Evolutionary conservation across 2,888 invertebrate species (phyloP), one percentile per base, ranked within the genome.

Genomic region (Cheilosia vernalis): DNA sequence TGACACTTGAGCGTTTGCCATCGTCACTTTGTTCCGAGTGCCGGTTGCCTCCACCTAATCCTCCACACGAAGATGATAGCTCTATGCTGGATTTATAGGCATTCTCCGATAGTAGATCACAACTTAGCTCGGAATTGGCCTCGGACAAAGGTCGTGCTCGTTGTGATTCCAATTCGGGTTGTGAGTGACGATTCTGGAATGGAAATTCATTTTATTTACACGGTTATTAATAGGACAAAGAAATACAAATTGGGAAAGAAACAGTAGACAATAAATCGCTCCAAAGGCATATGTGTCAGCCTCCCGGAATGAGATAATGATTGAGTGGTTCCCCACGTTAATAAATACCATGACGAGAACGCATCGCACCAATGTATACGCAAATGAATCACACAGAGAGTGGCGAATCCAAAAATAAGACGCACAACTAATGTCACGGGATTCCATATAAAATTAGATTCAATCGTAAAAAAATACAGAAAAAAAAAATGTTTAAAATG

Each of bases 171-270:
- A 94, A 93, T 88, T 94, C 94, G 10, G 94, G 93, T 81, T 94
- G 94, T 7, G 94, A 94, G 88, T 94, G 94, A 56, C 94, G 93
- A 70, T 94, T 94, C 93, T 94, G 93, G 17, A 79, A 88, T 89
- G 6, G 88, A 90, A 69, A 78, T 51, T 51, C 2, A 51, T 51
- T 67, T 78, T 74, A 51, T 70, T 56, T 79, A 55, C 21, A 42
- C 21, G 6, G 13, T 51, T 67, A 77, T 74, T 53, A 55, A 63
- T 69, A 79, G 60, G 51, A 15, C 27, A 40, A 63, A 17, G 13
- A 49, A 73, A 83, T 55, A 19, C 15, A 51, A 63, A 42, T 49
- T 33, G 6, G 30, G 44, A 30, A 21, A 13, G 9, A 37, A 24
- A 56, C 51, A 60, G 47, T 80, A 70, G 66, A 76, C 55, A 80